phyloP scores from a whole-genome alignment of 1,140 invertebrate genomes.

The Diorhabda sublineata region DNA sequence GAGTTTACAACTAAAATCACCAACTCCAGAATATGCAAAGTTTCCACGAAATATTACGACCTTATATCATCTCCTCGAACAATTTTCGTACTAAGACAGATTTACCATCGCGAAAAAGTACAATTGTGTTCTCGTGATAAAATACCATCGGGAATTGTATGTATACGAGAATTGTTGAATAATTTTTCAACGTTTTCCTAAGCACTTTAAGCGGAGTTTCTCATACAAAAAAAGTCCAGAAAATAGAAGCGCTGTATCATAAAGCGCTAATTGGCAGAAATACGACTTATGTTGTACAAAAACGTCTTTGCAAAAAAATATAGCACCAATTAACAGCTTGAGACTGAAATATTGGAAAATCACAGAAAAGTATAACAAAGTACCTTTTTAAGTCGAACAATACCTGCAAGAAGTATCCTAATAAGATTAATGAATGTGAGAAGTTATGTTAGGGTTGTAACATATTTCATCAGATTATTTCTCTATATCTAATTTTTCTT shows the following conservation, averaged over 20 bases:
- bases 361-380: too few relatives aligned
- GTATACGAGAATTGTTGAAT: conserved; percentile 15
- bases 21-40: conserved; percentile 32
- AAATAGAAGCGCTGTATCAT: background rate
- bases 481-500: too few relatives aligned
- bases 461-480: too few relatives aligned
- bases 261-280: background rate
- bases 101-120: conserved; percentile 22
- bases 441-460: too few relatives aligned
- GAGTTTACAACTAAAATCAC: conserved; percentile 33
- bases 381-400: too few relatives aligned
- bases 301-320: background rate
- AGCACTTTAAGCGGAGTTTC: background rate
- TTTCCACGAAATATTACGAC: conserved; percentile 27
- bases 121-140: conserved; percentile 22
- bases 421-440: too few relatives aligned
- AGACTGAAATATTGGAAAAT: background rate
- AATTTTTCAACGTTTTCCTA: conserved; percentile 11
- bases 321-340: background rate
- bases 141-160: conserved; percentile 10
- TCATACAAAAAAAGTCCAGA: background rate
- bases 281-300: background rate
- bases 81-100: conserved; percentile 24
- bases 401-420: too few relatives aligned
- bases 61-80: conserved; percentile 24